Evolutionary conservation across 2,888 invertebrate genomes (phyloP).

Genomic region (Metacarcinus magister): DNA sequence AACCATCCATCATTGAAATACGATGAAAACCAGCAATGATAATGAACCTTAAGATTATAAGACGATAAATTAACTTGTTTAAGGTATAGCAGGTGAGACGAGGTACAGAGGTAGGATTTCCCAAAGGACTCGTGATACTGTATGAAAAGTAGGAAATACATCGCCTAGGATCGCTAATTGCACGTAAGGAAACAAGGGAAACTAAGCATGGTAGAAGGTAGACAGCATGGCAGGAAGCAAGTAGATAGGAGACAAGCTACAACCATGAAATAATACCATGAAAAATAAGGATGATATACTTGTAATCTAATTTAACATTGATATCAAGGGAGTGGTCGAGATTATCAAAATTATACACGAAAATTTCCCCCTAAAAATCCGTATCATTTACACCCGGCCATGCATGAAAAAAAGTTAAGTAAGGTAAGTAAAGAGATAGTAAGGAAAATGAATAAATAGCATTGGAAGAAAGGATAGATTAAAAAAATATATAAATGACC

Average conservation of each 20-base stretch:
- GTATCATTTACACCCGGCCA: not conserved
- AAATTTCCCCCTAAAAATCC: not conserved
- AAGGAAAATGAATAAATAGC: not conserved
- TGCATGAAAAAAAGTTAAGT: not conserved
- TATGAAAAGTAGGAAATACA: not conserved
- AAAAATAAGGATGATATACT: not conserved
- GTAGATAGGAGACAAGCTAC: not conserved
- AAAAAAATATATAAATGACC: not conserved
- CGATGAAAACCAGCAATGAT: too few relatives aligned
- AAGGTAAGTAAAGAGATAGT: not conserved
- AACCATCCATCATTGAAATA: too few relatives aligned
- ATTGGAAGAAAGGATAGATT: not conserved
- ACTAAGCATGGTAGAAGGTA: not conserved
- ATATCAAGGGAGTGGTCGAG: not conserved
- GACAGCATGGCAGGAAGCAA: not conserved
- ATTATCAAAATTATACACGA: not conserved
- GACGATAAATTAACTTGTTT: not conserved
- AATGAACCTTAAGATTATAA: too few relatives aligned
- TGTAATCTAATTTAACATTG: not conserved
- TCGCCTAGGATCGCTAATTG: not conserved
- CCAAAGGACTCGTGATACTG: not conserved
- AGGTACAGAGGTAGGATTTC: not conserved
- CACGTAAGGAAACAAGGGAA: not conserved
- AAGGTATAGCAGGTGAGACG: not conserved
- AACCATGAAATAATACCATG: not conserved